Evolutionary conservation across 2,113 vertebrate genomes (phyloP).

Genomic region (Onychostoma macrolepis): DNA sequence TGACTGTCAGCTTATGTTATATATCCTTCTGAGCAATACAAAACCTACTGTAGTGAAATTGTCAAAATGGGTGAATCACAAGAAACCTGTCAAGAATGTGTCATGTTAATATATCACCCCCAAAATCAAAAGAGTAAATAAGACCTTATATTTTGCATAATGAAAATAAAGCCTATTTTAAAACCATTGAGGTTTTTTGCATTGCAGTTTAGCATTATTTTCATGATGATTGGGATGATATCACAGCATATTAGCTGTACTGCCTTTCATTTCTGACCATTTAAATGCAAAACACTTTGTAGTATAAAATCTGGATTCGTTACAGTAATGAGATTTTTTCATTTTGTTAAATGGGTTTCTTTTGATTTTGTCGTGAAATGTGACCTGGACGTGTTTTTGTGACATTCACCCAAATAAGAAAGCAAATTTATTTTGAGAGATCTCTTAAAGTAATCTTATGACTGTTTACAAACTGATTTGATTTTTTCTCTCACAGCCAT

Average conservation of each 20-base stretch:
- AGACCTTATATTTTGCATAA: not conserved
- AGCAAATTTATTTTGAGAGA: not conserved
- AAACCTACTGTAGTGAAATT: not conserved
- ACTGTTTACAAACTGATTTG: constrained; percentile 3
- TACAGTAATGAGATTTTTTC: not conserved
- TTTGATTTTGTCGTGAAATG: not conserved
- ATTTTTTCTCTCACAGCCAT: not conserved
- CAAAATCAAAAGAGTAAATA: not conserved
- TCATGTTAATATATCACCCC: not conserved
- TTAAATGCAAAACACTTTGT: not conserved
- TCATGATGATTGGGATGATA: not conserved
- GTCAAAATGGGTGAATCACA: not conserved
- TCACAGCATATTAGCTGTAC: not conserved
- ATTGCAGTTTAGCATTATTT: not conserved
- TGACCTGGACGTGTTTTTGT: not conserved
- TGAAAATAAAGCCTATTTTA: not conserved
- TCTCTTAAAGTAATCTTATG: constrained; percentile 4
- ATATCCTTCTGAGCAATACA: not conserved
- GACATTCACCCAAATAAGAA: not conserved
- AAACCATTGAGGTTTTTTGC: not conserved
- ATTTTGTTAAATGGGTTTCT: too few relatives aligned
- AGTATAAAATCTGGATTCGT: too few relatives aligned
- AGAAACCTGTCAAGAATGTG: not conserved
- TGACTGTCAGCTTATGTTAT: not conserved
- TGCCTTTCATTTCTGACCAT: not conserved